These are phyloP conservation scores for Lepetodrilus schrolli DNA, from an alignment of 2,888 invertebrate species.

Conservation along the genomic window DNA sequence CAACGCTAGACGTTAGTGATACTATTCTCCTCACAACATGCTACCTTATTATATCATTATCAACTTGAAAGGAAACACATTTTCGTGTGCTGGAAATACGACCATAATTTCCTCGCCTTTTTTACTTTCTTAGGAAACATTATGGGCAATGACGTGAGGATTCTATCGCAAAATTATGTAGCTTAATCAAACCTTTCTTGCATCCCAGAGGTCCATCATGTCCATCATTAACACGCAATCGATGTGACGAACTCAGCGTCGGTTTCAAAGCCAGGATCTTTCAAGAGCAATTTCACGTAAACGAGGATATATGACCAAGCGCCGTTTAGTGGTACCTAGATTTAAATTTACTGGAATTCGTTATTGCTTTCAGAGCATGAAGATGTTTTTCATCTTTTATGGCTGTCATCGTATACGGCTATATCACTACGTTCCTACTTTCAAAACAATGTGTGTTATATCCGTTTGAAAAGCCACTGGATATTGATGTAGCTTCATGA, in stretches of 20 bases:
- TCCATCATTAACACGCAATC: neutral
- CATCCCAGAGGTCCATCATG: neutral
- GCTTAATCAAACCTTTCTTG: neutral
- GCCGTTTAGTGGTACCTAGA: neutral
- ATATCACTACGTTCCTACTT: no score
- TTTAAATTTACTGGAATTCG: neutral
- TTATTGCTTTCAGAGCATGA: no score
- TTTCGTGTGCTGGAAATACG: neutral
- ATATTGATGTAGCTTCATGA: no score
- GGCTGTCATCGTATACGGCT: no score
- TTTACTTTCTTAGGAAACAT: neutral
- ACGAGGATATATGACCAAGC: neutral
- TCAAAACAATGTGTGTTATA: no score
- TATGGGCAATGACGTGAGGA: neutral
- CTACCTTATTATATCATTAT: no score
- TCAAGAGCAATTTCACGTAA: neutral
- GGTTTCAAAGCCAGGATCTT: neutral
- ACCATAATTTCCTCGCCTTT: constrained; percentile 18
- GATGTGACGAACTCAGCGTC: neutral
- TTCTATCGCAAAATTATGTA: constrained; percentile 12
- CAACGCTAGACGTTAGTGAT: no score
- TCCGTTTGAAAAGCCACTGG: no score
- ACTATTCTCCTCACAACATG: neutral
- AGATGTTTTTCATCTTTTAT: no score
- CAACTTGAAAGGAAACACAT: neutral